Base-by-base conservation (phyloP, 2,888 invertebrate genomes). In the Heliconius charithonia region DNA sequence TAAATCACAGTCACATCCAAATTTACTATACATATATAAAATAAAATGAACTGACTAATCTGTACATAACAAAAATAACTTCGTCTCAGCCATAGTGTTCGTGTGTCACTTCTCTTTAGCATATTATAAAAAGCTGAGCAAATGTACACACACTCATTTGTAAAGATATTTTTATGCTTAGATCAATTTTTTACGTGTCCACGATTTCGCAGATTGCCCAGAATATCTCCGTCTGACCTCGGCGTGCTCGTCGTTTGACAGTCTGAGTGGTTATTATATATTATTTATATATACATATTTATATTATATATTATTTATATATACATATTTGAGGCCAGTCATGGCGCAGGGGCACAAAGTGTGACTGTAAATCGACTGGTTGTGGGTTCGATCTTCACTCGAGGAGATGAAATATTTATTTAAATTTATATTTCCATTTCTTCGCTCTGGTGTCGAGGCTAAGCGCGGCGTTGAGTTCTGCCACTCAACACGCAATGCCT, bases 151-250 rank as follows among this genome's bases (percentile, higher is more conserved):
- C 62, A 25, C 22, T 77, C 72, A 63, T 75, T 75, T 69, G 75
- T 63, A 69, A n/a, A 70, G 62, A 65, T 75, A 78, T 66, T 77
- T 76, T 75, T 73, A 74, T 69, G 41, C 70, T 29, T 62, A 69
- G 76, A 80, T 76, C 70, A 79, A 74, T 76, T 76, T 78, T 80
- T 76, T 74, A 78, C 70, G 72, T 76, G 72, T 76, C 67, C 59
- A 71, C 72, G 59, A 71, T 77, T 78, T 76, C 37, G 76, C 75
- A 45, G 75, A 75, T 77, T 75, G 79, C 72, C 75, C 79, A 79
- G 72, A 80, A 77, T 81, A 81, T 62, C 51, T 70, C 27, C 41
- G 67, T 51, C 69, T 69, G 79, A 77, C 79, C 79, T 81, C 77
- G 75, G 22, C 41, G 62, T 25, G 19, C 71, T 66, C 62, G 10